A percentile compares a stretch with the other conserved stretches of the same genome.
phyloP scores from a whole-genome alignment of 2,888 invertebrate species.

The Ichneumoninae sp. region DNA sequence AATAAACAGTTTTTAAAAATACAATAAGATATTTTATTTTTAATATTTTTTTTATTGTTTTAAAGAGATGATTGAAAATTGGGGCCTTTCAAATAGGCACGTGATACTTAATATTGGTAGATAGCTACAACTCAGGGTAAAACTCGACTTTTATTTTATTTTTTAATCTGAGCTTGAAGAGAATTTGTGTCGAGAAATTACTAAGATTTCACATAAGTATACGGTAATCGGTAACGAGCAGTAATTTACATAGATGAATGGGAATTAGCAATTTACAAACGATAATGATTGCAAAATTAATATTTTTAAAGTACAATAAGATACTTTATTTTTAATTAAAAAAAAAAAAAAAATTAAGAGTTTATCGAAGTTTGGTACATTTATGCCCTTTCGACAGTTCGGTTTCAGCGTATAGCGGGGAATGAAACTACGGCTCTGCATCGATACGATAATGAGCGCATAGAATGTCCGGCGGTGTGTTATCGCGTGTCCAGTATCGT shows the following conservation, averaged over 20 bases:
- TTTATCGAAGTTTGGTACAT: not conserved
- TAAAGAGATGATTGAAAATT: not conserved
- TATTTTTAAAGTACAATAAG: not conserved
- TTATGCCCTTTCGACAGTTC: not conserved
- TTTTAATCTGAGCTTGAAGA: not conserved
- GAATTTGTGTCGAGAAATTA: not conserved
- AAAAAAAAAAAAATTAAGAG: not conserved
- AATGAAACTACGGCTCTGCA: not conserved
- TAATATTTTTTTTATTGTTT: not conserved
- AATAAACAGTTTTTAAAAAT: not conserved
- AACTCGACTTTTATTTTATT: not conserved
- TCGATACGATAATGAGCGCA: conserved; percentile 9
- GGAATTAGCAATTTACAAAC: not conserved
- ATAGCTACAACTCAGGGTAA: not conserved
- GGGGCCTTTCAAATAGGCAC: conserved; percentile 21
- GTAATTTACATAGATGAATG: no score
- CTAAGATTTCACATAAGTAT: not conserved
- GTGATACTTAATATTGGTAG: conserved; percentile 12
- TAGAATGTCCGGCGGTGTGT: conserved; percentile 13
- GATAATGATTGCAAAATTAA: not conserved
- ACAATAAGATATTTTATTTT: not conserved
- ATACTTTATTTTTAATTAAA: not conserved
- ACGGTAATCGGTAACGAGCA: no score
- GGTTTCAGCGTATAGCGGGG: not conserved
- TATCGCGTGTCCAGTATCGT: conserved; percentile 6